phyloP scores from a whole-genome alignment of 35 echinoderm and acorn worm species.

The Apostichopus japonicus region DNA sequence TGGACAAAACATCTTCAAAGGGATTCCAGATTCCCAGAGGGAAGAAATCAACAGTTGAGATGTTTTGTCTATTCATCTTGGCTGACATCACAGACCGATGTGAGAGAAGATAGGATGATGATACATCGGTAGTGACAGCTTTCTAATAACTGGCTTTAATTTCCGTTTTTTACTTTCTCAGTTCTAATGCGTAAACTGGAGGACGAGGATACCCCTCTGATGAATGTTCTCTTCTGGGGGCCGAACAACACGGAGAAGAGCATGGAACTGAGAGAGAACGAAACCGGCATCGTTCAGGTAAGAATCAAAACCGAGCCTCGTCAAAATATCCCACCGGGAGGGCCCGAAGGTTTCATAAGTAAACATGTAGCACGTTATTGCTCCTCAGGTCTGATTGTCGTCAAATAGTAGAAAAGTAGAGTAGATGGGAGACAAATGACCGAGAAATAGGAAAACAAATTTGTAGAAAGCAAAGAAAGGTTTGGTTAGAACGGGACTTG shows the following conservation, averaged over 20 bases:
- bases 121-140: background rate
- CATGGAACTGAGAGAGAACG: constrained; percentile 97
- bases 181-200: constrained; percentile 60
- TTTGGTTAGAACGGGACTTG: too few relatives aligned
- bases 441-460: too few relatives aligned
- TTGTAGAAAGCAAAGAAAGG: too few relatives aligned
- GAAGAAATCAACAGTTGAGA: too few relatives aligned
- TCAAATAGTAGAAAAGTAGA: too few relatives aligned
- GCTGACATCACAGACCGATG: background rate
- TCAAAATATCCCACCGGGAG: background rate
- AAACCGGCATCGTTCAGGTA: constrained; percentile 90
- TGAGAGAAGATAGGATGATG: background rate
- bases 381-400: too few relatives aligned
- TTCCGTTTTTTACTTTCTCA: background rate
- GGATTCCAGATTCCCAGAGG: too few relatives aligned
- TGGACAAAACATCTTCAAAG: too few relatives aligned
- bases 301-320: background rate
- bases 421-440: too few relatives aligned
- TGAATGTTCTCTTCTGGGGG: constrained; percentile 77
- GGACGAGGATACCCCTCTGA: constrained; percentile 83
- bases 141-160: background rate
- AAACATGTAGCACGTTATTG: too few relatives aligned
- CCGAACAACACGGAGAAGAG: constrained; percentile 68
- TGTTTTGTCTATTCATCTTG: too few relatives aligned
- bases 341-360: too few relatives aligned